A percentile compares a stretch with the other conserved stretches of the same genome.
These are phyloP conservation scores for Micoletzkya japonica DNA, from an alignment of 2,888 invertebrate species.

Conservation along the genomic window DNA sequence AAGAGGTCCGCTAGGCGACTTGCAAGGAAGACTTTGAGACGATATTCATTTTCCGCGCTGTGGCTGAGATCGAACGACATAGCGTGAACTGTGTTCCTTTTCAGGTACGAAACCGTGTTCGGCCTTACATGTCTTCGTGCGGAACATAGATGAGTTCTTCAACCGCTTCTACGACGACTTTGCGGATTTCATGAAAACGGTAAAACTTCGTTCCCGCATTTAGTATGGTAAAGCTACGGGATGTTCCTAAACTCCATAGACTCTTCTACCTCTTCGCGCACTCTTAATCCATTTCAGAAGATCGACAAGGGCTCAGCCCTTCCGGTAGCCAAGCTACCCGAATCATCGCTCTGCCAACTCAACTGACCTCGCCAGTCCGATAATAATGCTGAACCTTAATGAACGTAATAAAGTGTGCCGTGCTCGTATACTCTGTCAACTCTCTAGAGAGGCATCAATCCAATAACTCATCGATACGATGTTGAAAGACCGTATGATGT, in stretches of 20 bases:
- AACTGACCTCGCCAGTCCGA: neutral
- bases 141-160: constrained; percentile 55
- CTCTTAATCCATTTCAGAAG: neutral
- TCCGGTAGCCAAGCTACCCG: constrained; percentile 12
- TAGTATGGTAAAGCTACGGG: neutral
- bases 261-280: neutral
- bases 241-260: neutral
- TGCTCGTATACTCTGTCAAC: too few species aligned
- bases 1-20: too few species aligned
- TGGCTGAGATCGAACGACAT: too few species aligned
- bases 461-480: too few species aligned
- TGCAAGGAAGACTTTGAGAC: too few species aligned
- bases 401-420: too few species aligned
- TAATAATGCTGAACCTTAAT: too few species aligned
- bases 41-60: too few species aligned
- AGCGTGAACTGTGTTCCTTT: too few species aligned
- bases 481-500: too few species aligned
- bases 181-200: constrained; percentile 53
- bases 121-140: constrained; percentile 46
- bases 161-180: constrained; percentile 53
- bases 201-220: constrained; percentile 1
- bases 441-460: too few species aligned
- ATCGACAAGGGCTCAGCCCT: constrained; percentile 2
- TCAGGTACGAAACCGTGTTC: constrained; percentile 19
- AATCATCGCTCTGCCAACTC: constrained; percentile 5